phyloP scores from a whole-genome alignment of 2,888 invertebrate genomes.

The Rhamphomyia laevipes region DNA sequence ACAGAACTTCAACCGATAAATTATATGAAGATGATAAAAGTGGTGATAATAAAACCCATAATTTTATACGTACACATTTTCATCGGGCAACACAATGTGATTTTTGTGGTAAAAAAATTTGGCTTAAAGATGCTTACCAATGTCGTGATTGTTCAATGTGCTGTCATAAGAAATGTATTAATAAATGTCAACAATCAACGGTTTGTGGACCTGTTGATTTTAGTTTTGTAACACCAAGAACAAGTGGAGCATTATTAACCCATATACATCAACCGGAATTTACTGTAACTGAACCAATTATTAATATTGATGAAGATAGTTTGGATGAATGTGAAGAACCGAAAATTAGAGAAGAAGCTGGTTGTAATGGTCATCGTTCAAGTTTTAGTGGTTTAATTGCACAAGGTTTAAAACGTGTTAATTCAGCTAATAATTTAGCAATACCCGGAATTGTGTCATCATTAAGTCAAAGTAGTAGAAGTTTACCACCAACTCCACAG shows the following conservation, averaged over 20 bases:
- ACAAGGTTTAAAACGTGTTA: conserved; percentile 53
- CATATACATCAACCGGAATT: conserved; percentile 36
- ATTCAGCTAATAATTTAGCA: conserved; percentile 53
- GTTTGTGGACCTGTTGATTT: conserved; percentile 44
- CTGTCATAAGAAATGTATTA: conserved; percentile 92
- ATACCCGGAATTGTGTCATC: conserved; percentile 47
- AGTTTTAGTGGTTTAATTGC: conserved; percentile 38
- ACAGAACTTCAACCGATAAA: conserved; percentile 19
- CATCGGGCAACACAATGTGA: conserved; percentile 82
- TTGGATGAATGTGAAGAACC: no score
- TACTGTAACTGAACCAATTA: conserved; percentile 36
- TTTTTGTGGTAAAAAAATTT: conserved; percentile 93
- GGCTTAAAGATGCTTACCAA: conserved; percentile 92
- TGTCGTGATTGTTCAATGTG: conserved; percentile 82
- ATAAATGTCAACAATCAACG: conserved; percentile 66
- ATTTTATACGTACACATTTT: conserved; percentile 81
- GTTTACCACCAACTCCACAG: conserved; percentile 64
- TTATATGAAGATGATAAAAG: conserved; percentile 20
- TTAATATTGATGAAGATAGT: not conserved
- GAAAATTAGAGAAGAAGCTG: no score
- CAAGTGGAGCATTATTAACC: not conserved
- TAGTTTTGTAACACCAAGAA: conserved; percentile 12
- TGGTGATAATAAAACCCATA: conserved; percentile 42
- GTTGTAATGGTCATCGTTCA: conserved; percentile 23
- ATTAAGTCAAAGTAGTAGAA: conserved; percentile 44